A percentile compares a stretch with the other conserved stretches of the same genome.
Conservation (phyloP, 2,113 vertebrate species). For the Eudyptes chrysolophus region DNA sequence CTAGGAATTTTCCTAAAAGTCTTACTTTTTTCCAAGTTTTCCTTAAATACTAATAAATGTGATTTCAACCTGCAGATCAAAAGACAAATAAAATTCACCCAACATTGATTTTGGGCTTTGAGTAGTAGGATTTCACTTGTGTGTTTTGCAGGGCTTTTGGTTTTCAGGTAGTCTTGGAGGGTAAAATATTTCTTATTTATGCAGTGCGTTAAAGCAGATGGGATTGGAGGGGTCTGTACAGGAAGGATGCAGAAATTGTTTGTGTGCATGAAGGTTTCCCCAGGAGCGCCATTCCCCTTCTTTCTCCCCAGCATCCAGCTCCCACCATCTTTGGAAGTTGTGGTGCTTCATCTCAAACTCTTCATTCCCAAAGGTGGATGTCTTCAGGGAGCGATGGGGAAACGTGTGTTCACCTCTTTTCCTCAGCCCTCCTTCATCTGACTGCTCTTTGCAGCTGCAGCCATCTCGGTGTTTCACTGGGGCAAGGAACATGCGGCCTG, state of each 20-base stretch:
- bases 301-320: not conserved
- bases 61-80: not conserved
- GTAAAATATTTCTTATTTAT: not conserved
- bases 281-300: not conserved
- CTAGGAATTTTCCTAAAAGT: not conserved
- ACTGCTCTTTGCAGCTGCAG: not conserved
- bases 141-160: not conserved
- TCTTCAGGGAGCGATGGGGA: not conserved
- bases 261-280: not conserved
- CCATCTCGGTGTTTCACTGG: rapidly evolving
- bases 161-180: not conserved
- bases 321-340: not conserved
- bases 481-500: not conserved
- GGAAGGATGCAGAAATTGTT: not conserved
- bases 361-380: not conserved
- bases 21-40: not conserved
- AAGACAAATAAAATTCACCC: not conserved
- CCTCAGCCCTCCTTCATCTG: not conserved
- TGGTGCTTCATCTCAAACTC: not conserved
- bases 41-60: not conserved
- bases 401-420: not conserved
- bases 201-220: not conserved
- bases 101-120: not conserved
- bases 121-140: not conserved
- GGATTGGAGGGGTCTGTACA: not conserved